These are phyloP conservation scores for Myotis myotis DNA, from an alignment of 2,797 vertebrate genomes.

Conservation along the genomic window DNA sequence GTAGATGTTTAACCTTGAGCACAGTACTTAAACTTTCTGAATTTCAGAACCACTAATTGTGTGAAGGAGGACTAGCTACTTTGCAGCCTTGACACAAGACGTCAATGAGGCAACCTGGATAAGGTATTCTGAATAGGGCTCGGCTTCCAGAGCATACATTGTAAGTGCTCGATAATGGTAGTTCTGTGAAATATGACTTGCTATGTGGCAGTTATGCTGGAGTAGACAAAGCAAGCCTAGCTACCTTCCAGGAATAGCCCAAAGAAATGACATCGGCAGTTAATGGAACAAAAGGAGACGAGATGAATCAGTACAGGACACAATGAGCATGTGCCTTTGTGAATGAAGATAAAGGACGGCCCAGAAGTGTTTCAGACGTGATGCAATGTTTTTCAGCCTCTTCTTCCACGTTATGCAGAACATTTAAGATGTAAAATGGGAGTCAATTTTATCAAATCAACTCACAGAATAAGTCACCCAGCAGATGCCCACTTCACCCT, in stretches of 20 bases:
- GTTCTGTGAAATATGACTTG: not conserved
- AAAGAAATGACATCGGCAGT: not conserved
- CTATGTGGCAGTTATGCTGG: not conserved
- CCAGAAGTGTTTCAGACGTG: not conserved
- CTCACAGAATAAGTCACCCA: not conserved
- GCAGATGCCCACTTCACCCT: not conserved
- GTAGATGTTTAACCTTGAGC: not conserved
- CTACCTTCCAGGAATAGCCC: not conserved
- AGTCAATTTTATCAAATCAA: constrained; percentile 35
- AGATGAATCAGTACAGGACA: not conserved
- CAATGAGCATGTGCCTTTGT: not conserved
- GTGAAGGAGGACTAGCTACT: not conserved
- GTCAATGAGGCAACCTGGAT: not conserved
- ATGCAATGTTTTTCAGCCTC: not conserved
- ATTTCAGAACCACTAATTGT: not conserved
- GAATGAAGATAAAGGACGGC: not conserved
- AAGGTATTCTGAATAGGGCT: not conserved
- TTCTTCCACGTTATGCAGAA: not conserved
- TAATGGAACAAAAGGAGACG: not conserved
- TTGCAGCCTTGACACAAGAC: not conserved
- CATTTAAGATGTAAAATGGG: not conserved
- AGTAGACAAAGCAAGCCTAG: not conserved
- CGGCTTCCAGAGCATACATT: not conserved
- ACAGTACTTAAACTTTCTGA: not conserved
- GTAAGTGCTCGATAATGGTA: not conserved